phyloP scores from a whole-genome alignment of 2,888 invertebrate species.

The Argyra leucocephala region DNA sequence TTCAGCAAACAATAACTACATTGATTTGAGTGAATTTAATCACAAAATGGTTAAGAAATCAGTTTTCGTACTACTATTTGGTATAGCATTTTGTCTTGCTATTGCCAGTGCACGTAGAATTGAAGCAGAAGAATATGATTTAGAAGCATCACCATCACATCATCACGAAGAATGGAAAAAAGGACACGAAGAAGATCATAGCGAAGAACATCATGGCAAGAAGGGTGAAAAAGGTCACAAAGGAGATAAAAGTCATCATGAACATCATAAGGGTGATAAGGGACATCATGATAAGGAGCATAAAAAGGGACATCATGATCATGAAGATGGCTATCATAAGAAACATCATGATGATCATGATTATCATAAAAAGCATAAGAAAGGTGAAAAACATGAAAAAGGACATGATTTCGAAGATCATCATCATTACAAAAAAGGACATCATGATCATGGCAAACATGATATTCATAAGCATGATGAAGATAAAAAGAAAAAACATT shows the following conservation, averaged over 20 bases:
- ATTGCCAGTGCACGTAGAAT: not conserved
- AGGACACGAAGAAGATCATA: slow-evolving; percentile 57
- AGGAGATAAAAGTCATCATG: slow-evolving; percentile 54
- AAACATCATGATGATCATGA: slow-evolving; percentile 45
- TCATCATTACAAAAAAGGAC: slow-evolving; percentile 73
- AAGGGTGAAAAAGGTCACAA: slow-evolving; percentile 64
- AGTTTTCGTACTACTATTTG: not conserved
- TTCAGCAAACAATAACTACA: not conserved
- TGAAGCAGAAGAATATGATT: slow-evolving; percentile 26
- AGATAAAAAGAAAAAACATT: slow-evolving; percentile 76
- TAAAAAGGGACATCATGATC: slow-evolving; percentile 45
- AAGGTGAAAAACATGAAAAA: slow-evolving; percentile 48
- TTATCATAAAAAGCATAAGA: slow-evolving; percentile 43
- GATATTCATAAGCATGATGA: slow-evolving; percentile 77
- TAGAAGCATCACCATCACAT: slow-evolving; percentile 7
- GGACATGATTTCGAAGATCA: slow-evolving; percentile 44
- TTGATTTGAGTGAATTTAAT: not conserved
- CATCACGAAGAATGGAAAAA: slow-evolving; percentile 39
- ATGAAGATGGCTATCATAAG: slow-evolving; percentile 46
- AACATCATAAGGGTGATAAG: slow-evolving; percentile 49
- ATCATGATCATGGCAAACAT: slow-evolving; percentile 77
- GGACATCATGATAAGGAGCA: slow-evolving; percentile 63
- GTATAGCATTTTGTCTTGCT: not conserved
- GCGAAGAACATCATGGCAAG: slow-evolving; percentile 51
- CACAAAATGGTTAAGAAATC: not conserved